A percentile compares a stretch with the other conserved stretches of the same genome.
Conservation (phyloP, 1,140 invertebrate species). For the Brachionus koreanus region DNA sequence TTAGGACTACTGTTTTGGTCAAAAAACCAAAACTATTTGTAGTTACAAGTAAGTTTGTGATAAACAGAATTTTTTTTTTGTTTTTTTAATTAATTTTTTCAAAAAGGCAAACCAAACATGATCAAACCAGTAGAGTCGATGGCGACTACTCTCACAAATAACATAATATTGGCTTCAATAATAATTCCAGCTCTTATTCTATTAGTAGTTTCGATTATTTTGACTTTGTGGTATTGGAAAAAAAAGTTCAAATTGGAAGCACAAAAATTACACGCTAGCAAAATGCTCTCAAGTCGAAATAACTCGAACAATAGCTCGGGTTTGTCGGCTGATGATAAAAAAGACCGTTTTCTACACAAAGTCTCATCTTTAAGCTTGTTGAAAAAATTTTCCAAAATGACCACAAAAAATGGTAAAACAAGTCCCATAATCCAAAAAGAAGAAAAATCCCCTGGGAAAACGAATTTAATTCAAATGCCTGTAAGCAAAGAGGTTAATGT, state of each 20-base stretch:
- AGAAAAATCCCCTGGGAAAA: not conserved
- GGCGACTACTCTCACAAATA: not conserved
- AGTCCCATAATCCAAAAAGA: slow-evolving; percentile 11
- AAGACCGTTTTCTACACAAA: slow-evolving; percentile 1
- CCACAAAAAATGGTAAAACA: not conserved
- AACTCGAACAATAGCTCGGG: not conserved
- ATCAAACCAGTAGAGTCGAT: not conserved
- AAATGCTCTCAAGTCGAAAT: slow-evolving; percentile 3
- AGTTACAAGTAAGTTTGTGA: slow-evolving; percentile 23
- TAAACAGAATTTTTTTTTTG: not conserved
- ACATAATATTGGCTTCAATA: slow-evolving; percentile 17
- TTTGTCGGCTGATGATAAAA: not conserved
- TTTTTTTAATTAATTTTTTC: not conserved
- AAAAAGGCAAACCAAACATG: slow-evolving; percentile 4
- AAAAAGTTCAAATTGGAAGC: slow-evolving; percentile 33
- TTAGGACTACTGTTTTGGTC: not conserved
- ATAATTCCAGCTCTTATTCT: not conserved
- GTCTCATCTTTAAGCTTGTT: slow-evolving; percentile 4
- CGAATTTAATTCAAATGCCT: not conserved
- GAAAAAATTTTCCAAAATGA: not conserved
- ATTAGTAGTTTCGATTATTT: slow-evolving; percentile 19
- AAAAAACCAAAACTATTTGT: slow-evolving; percentile 31
- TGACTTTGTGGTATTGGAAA: slow-evolving; percentile 31
- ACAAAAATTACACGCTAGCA: not conserved
- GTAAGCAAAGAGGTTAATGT: not conserved